Evolutionary conservation across 1,140 invertebrate species (phyloP).

Genomic region (Eurosta solidaginis): DNA sequence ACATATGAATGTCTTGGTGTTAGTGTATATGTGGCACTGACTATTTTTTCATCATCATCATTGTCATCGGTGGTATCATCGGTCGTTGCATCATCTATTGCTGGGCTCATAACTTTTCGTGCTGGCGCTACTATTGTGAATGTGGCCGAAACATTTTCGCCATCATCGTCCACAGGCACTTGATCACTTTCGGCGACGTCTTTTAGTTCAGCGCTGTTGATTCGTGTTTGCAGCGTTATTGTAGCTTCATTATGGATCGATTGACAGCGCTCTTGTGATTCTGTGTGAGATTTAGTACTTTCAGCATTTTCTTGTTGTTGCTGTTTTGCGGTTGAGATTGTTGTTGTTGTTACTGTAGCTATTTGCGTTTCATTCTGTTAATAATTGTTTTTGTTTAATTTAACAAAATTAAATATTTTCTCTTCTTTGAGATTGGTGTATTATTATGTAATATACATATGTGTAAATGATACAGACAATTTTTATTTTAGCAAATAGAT

Average conservation of each 20-base stretch:
- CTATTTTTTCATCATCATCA: conserved; percentile 41
- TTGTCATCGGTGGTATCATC: conserved; percentile 32
- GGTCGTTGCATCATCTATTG: background rate
- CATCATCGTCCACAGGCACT: conserved; percentile 31
- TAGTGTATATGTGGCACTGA: conserved; percentile 55
- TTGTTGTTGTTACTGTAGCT: conserved; percentile 31
- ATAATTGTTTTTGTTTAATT: conserved; percentile 43
- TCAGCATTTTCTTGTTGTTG: conserved; percentile 11
- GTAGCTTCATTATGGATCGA: conserved; percentile 38
- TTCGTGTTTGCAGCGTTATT: conserved; percentile 44
- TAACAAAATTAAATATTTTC: conserved; percentile 36
- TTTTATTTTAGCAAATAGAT: too few species aligned
- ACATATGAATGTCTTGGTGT: conserved; percentile 20
- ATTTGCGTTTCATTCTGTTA: conserved; percentile 56
- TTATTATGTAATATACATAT: background rate
- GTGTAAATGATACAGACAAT: too few species aligned
- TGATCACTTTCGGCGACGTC: background rate
- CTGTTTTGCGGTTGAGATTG: conserved; percentile 9
- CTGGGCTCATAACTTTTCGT: background rate
- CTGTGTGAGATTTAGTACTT: conserved; percentile 37
- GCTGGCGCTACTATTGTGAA: conserved; percentile 51
- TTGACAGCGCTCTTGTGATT: too few species aligned
- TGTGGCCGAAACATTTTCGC: conserved; percentile 51
- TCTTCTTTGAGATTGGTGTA: too few species aligned
- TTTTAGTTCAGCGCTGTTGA: background rate